Base-by-base conservation (phyloP, 2,888 invertebrate genomes). In the Scrobipalpa atriplicella region DNA sequence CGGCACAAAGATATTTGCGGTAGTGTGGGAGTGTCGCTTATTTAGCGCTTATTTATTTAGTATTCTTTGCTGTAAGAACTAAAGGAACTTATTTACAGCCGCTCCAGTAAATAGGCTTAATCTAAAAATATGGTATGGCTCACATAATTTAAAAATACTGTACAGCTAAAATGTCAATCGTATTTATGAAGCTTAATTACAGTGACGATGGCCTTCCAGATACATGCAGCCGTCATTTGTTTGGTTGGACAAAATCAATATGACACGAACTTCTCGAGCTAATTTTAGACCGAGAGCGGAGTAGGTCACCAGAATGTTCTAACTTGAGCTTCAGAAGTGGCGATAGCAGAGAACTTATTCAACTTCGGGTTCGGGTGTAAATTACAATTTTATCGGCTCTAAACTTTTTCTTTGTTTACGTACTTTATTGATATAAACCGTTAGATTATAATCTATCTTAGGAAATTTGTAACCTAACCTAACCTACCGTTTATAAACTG, bases 231-330 rank as follows among this genome's bases (percentile, higher is more conserved):
- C 51, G 5, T 29, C 29, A 29, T 29, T 29, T 29, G 16, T 52
- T 60, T 16, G 58, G n/a, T 36, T 18, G 47, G 11, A 19, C 39
- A 60, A 64, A 66, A 67, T 67, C 64, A 62, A 64, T 67, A 67
- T 43, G 52, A 62, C n/a, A 41, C 47, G 39, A 41, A 43, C 9
- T 16, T 13, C 29, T 10, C 11, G 52, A 61, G 38, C 67, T 67
- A 67, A 64, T 13, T 67, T 64, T 64, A 67, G 67, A 52, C 43
- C 9, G 18, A 58, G 43, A 36, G 18, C 19, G 19, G 60, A 60
- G 64, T 67, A 65, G 67, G 67, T 67, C 64, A 67, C 54, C 18
- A 41, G 61, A 58, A 64, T 11, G 60, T 60, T 60, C 18, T n/a
- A 39, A 36, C 18, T 39, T 56, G 11, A 56, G 16, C 29, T 19